phyloP scores from a whole-genome alignment of 2,888 invertebrate species.

The Spialia ferax region DNA sequence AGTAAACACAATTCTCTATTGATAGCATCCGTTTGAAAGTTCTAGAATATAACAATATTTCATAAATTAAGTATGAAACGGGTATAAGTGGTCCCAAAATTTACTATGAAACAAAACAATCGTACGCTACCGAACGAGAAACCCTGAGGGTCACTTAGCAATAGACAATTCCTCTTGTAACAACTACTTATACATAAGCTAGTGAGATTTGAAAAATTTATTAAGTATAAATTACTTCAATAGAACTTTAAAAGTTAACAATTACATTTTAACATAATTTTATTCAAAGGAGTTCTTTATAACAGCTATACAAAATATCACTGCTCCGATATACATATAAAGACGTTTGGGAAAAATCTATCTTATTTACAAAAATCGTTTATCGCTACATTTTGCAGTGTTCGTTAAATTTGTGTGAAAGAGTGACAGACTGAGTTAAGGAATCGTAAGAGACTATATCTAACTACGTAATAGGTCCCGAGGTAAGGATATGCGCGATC shows the following conservation, averaged over 20 bases:
- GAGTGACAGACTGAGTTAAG: constrained; percentile 50
- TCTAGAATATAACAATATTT: constrained; percentile 57
- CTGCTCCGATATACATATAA: constrained; percentile 77
- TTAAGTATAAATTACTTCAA: constrained; percentile 39
- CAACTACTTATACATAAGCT: constrained; percentile 53
- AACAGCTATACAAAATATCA: constrained; percentile 82
- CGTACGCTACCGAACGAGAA: constrained; percentile 60
- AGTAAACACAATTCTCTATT: constrained; percentile 43
- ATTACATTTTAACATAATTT: constrained; percentile 43
- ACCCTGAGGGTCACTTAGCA: constrained; percentile 51
- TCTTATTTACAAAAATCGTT: constrained; percentile 69
- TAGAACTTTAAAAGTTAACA: constrained; percentile 46
- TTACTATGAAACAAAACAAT: constrained; percentile 81
- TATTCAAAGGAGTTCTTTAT: constrained; percentile 53
- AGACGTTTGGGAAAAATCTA: constrained; percentile 60
- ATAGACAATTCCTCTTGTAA: constrained; percentile 42
- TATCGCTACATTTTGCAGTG: constrained; percentile 69
- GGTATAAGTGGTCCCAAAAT: constrained; percentile 83
- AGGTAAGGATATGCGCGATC: constrained; percentile 40
- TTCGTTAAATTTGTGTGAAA: constrained; percentile 52
- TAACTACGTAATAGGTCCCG: constrained; percentile 25
- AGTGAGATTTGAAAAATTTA: constrained; percentile 44
- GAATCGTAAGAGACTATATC: constrained; percentile 3
- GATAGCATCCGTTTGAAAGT: constrained; percentile 30
- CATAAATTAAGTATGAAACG: constrained; percentile 58